Percentiles rank a stretch among this genome's conserved stretches.
Evolutionary conservation across 2,797 vertebrate species (phyloP).

Genomic region (Taeniopygia guttata): DNA sequence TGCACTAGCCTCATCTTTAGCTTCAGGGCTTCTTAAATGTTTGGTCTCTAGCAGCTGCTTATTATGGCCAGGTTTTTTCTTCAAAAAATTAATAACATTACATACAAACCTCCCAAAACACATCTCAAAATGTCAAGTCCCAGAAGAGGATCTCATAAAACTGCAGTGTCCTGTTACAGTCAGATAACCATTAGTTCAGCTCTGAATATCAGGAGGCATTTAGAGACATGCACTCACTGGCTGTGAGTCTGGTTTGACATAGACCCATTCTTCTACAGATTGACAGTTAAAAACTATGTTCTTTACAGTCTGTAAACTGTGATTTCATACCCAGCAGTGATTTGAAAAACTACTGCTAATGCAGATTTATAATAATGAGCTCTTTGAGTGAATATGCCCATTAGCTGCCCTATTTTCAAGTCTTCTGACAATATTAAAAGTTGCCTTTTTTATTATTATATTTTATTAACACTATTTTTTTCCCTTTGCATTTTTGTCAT

Average conservation of each 20-base stretch:
- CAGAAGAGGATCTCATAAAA: constrained; percentile 4
- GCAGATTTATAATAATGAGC: constrained; percentile 36
- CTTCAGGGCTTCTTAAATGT: neutral
- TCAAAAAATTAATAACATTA: neutral
- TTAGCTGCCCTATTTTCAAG: constrained; percentile 24
- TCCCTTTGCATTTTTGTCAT: neutral
- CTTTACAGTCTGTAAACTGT: constrained; percentile 17
- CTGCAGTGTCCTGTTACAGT: neutral
- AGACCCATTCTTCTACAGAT: neutral
- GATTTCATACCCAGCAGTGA: neutral
- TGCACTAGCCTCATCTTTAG: neutral
- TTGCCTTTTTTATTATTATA: neutral
- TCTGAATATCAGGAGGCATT: constrained; percentile 12
- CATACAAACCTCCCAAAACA: neutral
- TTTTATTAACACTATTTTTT: neutral
- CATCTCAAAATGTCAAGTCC: neutral
- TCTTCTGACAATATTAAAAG: constrained; percentile 1
- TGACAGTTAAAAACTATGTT: neutral
- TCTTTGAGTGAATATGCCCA: constrained; percentile 15
- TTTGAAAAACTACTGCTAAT: constrained; percentile 43
- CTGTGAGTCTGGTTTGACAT: constrained; percentile 9
- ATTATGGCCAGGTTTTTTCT: neutral
- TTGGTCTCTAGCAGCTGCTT: neutral
- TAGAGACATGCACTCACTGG: neutral
- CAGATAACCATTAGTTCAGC: constrained; percentile 11